phyloP scores from a whole-genome alignment of 2,888 invertebrate species.

The Dryococelus australis region DNA sequence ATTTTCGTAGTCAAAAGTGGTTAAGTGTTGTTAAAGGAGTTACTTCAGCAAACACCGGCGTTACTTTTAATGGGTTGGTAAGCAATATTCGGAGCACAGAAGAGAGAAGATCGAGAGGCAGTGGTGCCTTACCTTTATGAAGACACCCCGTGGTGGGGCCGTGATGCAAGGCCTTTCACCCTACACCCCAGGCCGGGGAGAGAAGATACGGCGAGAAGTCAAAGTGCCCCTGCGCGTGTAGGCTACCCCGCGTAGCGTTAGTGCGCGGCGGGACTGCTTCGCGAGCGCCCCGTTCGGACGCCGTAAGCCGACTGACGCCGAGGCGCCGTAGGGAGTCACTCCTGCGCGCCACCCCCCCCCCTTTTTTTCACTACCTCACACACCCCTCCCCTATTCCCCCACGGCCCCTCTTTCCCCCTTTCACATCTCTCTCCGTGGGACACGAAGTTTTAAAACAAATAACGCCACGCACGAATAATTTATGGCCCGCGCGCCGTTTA shows the following conservation, averaged over 20 bases:
- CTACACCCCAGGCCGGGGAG: neutral
- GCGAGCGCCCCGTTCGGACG: constrained; percentile 6
- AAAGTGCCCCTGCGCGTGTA: neutral
- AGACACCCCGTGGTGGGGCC: neutral
- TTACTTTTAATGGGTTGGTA: too few relatives aligned
- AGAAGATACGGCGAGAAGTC: neutral
- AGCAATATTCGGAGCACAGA: too few relatives aligned
- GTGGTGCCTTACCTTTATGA: neutral
- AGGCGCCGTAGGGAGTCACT: neutral
- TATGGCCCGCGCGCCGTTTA: constrained; percentile 10
- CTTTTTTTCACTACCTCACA: neutral
- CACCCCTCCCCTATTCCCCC: neutral
- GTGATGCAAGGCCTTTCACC: neutral
- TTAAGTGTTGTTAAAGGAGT: too few relatives aligned
- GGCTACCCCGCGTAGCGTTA: neutral
- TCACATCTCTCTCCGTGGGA: neutral
- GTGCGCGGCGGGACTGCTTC: neutral
- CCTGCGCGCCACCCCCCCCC: neutral
- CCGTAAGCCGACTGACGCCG: neutral
- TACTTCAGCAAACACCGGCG: too few relatives aligned
- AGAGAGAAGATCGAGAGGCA: too few relatives aligned
- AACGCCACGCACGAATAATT: constrained; percentile 16
- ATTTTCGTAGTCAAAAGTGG: too few relatives aligned
- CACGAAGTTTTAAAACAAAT: constrained; percentile 5
- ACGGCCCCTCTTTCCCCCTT: neutral